A percentile compares a stretch with the other conserved stretches of the same genome.
phyloP scores from a whole-genome alignment of 2,113 vertebrate species.

The Speoplatyrhinus poulsoni region DNA sequence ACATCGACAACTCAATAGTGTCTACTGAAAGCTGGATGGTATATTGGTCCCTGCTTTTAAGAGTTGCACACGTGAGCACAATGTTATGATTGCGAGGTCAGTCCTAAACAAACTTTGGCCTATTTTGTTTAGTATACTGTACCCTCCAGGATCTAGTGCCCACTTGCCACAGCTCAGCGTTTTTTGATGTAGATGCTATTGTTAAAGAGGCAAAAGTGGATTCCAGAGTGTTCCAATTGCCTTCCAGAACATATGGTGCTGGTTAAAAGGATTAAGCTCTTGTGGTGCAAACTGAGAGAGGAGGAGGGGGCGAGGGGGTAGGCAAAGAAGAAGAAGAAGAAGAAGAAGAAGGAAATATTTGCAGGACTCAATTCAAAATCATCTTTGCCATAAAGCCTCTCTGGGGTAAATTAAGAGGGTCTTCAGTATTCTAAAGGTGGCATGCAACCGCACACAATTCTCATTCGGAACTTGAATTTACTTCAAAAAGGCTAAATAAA shows the following conservation, averaged over 20 bases:
- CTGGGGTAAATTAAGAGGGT: slow-evolving; percentile 61
- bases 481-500: slow-evolving; percentile 52
- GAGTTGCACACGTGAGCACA: slow-evolving; percentile 14
- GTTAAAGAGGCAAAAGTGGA: slow-evolving; percentile 65
- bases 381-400: slow-evolving; percentile 64
- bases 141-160: slow-evolving; percentile 30
- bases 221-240: slow-evolving; percentile 70
- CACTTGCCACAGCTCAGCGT: slow-evolving; percentile 52
- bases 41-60: slow-evolving; percentile 16
- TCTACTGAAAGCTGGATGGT: slow-evolving; percentile 18
- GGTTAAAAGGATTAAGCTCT: slow-evolving; percentile 70
- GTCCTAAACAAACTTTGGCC: slow-evolving; percentile 14
- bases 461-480: slow-evolving; percentile 45
- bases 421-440: slow-evolving; percentile 56
- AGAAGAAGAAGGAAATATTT: slow-evolving; percentile 56
- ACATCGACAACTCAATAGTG: slow-evolving; percentile 21
- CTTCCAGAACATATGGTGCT: slow-evolving; percentile 74
- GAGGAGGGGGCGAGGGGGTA: slow-evolving; percentile 2
- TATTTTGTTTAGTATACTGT: slow-evolving; percentile 19
- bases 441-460: slow-evolving; percentile 52
- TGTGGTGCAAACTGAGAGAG: slow-evolving; percentile 46
- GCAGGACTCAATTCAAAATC: slow-evolving; percentile 62
- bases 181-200: slow-evolving; percentile 68
- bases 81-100: slow-evolving; percentile 13
- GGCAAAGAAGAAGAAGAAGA: slow-evolving; percentile 15